Evolutionary conservation across 2,113 vertebrate species (phyloP), one percentile per base, ranked within the genome.

Genomic region (Aptenodytes forsteri): DNA sequence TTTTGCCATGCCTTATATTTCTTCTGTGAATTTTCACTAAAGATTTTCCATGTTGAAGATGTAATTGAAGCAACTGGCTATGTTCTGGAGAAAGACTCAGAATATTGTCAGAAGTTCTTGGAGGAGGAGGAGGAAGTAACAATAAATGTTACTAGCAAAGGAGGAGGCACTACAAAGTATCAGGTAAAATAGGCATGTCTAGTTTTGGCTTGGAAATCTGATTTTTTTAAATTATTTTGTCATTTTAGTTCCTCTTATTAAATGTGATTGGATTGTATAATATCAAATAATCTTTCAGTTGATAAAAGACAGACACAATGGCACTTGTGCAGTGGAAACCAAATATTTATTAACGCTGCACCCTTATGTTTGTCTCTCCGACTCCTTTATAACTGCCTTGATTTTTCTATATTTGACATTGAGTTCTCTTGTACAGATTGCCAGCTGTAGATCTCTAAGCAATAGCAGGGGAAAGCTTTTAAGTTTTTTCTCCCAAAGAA

Each of bases 11-110:
- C 11, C 21, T 62, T 52, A 2, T 58, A 21, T 42, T 82, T 91
- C n/a, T 79, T 59, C 34, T 92, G 17, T 89, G 36, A 78, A 87
- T 81, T 96, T 95, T 77, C 14, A 38, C 38, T 83, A 2, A 91
- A 99, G 99, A 98, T 99, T 95, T 99, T 98, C 95, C 99, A 99
- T 89, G 97, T 99, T 93, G 99, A 99, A 97, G 99, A 99, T 91
- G 95, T 99, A n/a, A 99, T 99, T 97, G 99, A 99, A 97, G 98
- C 99, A 98, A 99, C 98, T 1, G 99, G 99, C 19, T 99, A 99
- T 81, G 44, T 99, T 50, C 97, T 99, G 91, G 99, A 99, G 75
- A 99, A 99, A 34, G 99, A 99, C 92, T 99, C 99, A 0, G 99
- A 99, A 94, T 99, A 99, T 98, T 97, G 99, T 97, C 99, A 99